phyloP scores from a whole-genome alignment of 2,888 invertebrate species.

The Drosophila mercatorum region DNA sequence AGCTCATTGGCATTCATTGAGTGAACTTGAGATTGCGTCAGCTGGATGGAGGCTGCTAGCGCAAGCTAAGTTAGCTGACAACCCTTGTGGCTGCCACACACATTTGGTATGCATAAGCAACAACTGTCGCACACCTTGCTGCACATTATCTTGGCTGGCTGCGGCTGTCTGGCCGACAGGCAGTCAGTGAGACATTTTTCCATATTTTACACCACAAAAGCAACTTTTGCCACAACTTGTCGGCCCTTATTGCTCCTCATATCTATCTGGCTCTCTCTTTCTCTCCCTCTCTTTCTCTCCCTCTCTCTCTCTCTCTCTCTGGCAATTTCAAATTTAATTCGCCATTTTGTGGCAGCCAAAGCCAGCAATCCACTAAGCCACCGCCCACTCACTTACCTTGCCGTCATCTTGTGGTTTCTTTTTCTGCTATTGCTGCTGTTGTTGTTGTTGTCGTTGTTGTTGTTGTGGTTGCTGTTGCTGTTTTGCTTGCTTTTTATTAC shows the following conservation, averaged over 20 bases:
- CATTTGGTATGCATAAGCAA: slow-evolving; percentile 78
- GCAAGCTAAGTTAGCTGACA: slow-evolving; percentile 61
- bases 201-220: slow-evolving; percentile 72
- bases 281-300: slow-evolving; percentile 40
- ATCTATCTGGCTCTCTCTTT: slow-evolving; percentile 51
- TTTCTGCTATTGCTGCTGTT: slow-evolving; percentile 10
- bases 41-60: slow-evolving; percentile 42
- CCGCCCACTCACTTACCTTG: slow-evolving; percentile 38
- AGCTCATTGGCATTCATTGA: slow-evolving; percentile 41
- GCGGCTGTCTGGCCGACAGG: background rate
- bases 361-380: slow-evolving; percentile 33
- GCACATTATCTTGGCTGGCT: slow-evolving; percentile 42
- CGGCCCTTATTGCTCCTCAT: slow-evolving; percentile 54
- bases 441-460: slow-evolving; percentile 15
- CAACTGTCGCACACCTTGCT: slow-evolving; percentile 62
- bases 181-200: slow-evolving; percentile 58
- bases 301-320: slow-evolving; percentile 13
- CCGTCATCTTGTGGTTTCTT: slow-evolving; percentile 72
- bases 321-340: slow-evolving; percentile 80
- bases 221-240: slow-evolving; percentile 73
- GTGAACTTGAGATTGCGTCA: background rate
- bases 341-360: slow-evolving; percentile 67
- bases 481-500: slow-evolving; percentile 68
- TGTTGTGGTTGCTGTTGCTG: slow-evolving; percentile 21
- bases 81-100: slow-evolving; percentile 39